These are phyloP conservation scores for Neolamprologus ventralis DNA, from an alignment of 2,113 vertebrate genomes.

Conservation along the genomic window DNA sequence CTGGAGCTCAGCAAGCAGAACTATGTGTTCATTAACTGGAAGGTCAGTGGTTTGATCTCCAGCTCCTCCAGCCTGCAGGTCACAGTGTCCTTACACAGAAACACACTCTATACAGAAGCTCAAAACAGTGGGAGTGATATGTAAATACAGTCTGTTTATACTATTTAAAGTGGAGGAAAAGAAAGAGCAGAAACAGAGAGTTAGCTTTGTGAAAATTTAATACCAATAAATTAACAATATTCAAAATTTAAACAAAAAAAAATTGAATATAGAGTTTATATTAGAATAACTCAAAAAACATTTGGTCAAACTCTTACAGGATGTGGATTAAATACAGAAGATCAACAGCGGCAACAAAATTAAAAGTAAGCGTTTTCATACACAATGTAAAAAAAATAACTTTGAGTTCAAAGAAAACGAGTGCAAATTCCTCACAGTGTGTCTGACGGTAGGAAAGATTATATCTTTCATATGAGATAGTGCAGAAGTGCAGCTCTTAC, in stretches of 20 bases:
- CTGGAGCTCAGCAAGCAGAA: not conserved
- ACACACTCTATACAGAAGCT: not conserved
- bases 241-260: not conserved
- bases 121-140: not conserved
- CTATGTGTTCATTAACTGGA: not conserved
- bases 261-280: slow-evolving; percentile 16
- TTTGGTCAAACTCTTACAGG: slow-evolving; percentile 46
- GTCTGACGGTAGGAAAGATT: slow-evolving; percentile 59
- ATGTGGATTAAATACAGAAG: slow-evolving; percentile 32
- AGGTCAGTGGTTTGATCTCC: not conserved
- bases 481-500: slow-evolving; percentile 58
- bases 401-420: slow-evolving; percentile 31
- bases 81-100: not conserved
- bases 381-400: slow-evolving; percentile 27
- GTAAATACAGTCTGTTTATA: not conserved
- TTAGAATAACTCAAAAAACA: slow-evolving; percentile 25
- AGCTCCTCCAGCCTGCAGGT: not conserved
- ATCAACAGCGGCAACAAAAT: not conserved
- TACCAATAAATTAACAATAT: slow-evolving; percentile 58
- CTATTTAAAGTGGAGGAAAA: not conserved
- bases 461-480: slow-evolving; percentile 50
- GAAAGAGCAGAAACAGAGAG: not conserved
- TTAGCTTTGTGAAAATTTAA: slow-evolving; percentile 28
- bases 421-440: slow-evolving; percentile 70
- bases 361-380: not conserved